phyloP scores from a whole-genome alignment of 2,888 invertebrate species.

The Drosophila mimetica region DNA sequence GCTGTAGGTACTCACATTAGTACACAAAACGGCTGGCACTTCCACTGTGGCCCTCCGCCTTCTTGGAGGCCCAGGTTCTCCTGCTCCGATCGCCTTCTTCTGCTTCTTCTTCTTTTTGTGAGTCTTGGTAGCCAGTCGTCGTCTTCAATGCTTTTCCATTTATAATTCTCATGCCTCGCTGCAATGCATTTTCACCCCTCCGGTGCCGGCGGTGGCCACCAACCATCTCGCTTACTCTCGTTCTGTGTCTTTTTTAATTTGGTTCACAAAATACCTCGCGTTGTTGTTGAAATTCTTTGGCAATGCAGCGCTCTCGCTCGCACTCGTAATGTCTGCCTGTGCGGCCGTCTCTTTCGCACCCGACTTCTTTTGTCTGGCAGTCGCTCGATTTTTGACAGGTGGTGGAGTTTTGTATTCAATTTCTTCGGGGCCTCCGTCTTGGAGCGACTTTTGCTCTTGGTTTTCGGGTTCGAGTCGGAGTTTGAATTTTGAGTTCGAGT shows the following conservation, averaged over 20 bases:
- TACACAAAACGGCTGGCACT: constrained; percentile 29
- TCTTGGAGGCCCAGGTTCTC: constrained; percentile 8
- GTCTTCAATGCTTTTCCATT: constrained; percentile 66
- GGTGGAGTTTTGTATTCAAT: constrained; percentile 79
- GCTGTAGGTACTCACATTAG: constrained; percentile 1
- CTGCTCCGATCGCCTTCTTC: constrained; percentile 29
- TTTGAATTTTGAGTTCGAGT: constrained; percentile 61
- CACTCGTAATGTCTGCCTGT: constrained; percentile 23
- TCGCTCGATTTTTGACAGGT: constrained; percentile 82
- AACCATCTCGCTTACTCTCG: constrained; percentile 20
- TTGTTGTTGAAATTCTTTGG: constrained; percentile 78
- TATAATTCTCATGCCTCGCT: constrained; percentile 76
- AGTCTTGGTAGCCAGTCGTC: not conserved
- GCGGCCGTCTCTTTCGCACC: constrained; percentile 34
- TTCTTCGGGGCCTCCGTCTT: constrained; percentile 57
- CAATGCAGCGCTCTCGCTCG: constrained; percentile 42
- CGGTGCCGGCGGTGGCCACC: not conserved
- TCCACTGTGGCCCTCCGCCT: constrained; percentile 17
- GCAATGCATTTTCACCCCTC: constrained; percentile 56
- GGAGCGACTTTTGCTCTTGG: constrained; percentile 72
- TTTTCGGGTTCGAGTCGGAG: constrained; percentile 59
- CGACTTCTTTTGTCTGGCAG: constrained; percentile 54
- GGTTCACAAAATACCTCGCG: constrained; percentile 77
- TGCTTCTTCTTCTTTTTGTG: not conserved
- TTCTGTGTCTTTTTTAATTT: constrained; percentile 76